Base-by-base conservation (phyloP, 2,797 vertebrate species). In the Chanos chanos region DNA sequence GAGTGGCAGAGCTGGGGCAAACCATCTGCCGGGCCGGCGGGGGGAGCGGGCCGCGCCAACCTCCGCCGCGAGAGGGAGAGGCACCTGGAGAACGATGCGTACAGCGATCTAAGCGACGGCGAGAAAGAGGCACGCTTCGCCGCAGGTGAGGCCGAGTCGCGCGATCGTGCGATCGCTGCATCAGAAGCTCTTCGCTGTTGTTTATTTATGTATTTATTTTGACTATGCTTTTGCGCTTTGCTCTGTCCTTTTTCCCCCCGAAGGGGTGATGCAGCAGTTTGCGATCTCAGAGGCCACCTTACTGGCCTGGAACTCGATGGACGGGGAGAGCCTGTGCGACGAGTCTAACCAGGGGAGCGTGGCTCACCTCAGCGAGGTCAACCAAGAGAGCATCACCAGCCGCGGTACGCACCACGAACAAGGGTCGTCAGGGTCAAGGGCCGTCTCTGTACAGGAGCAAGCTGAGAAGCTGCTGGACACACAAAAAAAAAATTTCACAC, bases 1-100 rank as follows among this genome's bases (percentile, higher is more conserved):
- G 96, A 99, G 66, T 99, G 96, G 96, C 96, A 99, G 84, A 96
- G 94, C 71, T 98, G 96, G 96, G 93, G 91, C 61, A 92, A 90
- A 62, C 87, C 89, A 0, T 88, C 89, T 0, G 92, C 91, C 0
- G 94, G 94, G 39, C 92, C 92, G 1, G 73, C 77, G 13, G 92
- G 92, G 0, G 86, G 87, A 19, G 68, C 77, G 0, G 88, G 90
- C 1, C 90, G 85, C 15, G 81, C 87, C 72, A 94, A 95, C 10
- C 87, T 93, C 0, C 78, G 80, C 69, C 71, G 87, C 3, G 87
- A 89, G 43, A 87, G 88, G 71, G 80, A 89, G 81, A 71, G 89
- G 59, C 76, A 88, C 72, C 8, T 88, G 68, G 89, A 91, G 81
- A 89, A 88, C 12, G 95, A 98, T 0, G 91, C 92, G 21, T 99